Percentiles rank a stretch among this genome's conserved stretches.
Conservation (phyloP, 2,113 vertebrate genomes). For the Epinephelus fuscoguttatus region DNA sequence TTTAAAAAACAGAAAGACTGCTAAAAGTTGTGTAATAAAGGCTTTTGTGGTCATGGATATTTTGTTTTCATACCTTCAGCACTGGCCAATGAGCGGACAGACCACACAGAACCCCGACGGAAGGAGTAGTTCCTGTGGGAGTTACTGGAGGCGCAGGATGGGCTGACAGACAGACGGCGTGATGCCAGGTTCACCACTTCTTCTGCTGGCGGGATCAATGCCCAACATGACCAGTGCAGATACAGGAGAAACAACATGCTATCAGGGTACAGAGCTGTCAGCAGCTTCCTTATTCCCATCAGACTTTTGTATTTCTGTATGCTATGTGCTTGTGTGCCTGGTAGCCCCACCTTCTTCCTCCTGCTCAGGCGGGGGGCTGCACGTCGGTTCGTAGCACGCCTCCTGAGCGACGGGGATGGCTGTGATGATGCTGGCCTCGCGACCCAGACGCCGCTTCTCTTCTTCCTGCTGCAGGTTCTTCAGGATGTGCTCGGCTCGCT, state of each 20-base stretch:
- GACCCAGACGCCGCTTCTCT: conserved; percentile 94
- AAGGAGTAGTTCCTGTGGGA: conserved; percentile 99
- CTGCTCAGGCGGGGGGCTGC: conserved; percentile 94
- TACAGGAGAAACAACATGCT: conserved; percentile 20
- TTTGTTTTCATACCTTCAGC: conserved; percentile 89
- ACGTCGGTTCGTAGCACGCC: conserved; percentile 96
- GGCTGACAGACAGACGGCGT: conserved; percentile 96
- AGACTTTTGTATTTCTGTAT: not conserved
- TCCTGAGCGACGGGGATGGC: conserved; percentile 98
- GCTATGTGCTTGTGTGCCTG: not conserved
- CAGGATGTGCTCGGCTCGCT: conserved; percentile 97
- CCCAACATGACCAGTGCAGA: conserved; percentile 31
- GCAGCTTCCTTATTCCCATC: not conserved
- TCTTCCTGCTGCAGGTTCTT: conserved; percentile 99
- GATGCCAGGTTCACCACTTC: conserved; percentile 97
- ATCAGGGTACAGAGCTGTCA: conserved; percentile 30
- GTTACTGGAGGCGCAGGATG: conserved; percentile 97
- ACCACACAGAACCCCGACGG: conserved; percentile 96
- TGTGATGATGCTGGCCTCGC: conserved; percentile 98
- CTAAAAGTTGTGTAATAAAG: not conserved
- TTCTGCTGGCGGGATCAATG: conserved; percentile 92
- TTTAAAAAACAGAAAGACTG: not conserved
- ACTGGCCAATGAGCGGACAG: conserved; percentile 93
- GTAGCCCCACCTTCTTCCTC: conserved; percentile 94
- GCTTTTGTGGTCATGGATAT: fast-evolving